phyloP scores from a whole-genome alignment of 2,113 vertebrate genomes.

The Brachyhypopomus occidentalis region DNA sequence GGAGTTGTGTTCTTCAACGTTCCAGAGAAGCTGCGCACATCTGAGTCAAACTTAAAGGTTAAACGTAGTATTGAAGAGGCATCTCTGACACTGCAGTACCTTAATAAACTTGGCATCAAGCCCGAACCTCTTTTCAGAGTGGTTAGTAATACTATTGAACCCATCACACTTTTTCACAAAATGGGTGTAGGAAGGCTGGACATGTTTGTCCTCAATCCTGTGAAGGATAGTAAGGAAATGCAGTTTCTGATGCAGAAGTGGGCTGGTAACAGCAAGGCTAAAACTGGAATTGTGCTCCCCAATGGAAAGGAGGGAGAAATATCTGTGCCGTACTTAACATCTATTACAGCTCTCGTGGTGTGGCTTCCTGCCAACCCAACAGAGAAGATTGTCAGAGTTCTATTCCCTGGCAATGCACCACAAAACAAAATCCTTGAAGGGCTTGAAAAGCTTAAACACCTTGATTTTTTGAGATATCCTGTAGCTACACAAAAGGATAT shows the following conservation, averaged over 20 bases:
- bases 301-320: slow-evolving; percentile 97
- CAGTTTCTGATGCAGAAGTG: slow-evolving; percentile 99
- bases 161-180: slow-evolving; percentile 96
- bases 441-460: slow-evolving; percentile 92
- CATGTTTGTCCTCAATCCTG: slow-evolving; percentile 96
- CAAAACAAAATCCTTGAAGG: slow-evolving; percentile 98
- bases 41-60: slow-evolving; percentile 90
- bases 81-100: slow-evolving; percentile 89
- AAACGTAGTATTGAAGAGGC: slow-evolving; percentile 97
- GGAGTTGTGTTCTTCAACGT: slow-evolving; percentile 98
- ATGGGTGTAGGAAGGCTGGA: slow-evolving; percentile 96
- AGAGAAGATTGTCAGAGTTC: slow-evolving; percentile 94
- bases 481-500: slow-evolving; percentile 93
- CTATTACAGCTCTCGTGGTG: slow-evolving; percentile 93
- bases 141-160: slow-evolving; percentile 90
- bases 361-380: slow-evolving; percentile 93
- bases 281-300: slow-evolving; percentile 91
- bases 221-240: slow-evolving; percentile 98
- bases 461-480: slow-evolving; percentile 94
- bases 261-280: slow-evolving; percentile 97
- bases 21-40: slow-evolving; percentile 90
- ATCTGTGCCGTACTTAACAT: slow-evolving; percentile 97
- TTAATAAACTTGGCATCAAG: slow-evolving; percentile 88
- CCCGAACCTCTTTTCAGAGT: slow-evolving; percentile 89
- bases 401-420: slow-evolving; percentile 97